These are phyloP conservation scores for Cryptus viduatorius DNA, from an alignment of 2,888 invertebrate genomes.

Conservation along the genomic window DNA sequence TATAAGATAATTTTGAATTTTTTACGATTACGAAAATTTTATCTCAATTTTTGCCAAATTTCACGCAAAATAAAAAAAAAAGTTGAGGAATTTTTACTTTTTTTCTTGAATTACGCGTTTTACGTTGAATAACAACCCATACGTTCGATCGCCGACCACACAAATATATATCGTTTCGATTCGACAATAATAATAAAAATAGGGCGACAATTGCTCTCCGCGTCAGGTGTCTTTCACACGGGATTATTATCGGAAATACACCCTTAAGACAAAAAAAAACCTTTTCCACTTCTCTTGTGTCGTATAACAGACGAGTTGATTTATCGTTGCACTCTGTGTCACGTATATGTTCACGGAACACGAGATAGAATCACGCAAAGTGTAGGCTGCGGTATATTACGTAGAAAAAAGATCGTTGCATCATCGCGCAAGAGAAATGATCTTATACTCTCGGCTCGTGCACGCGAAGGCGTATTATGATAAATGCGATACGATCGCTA, in stretches of 20 bases:
- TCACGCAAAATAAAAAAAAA: too few species aligned
- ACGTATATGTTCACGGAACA: conserved; percentile 4
- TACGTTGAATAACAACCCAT: too few species aligned
- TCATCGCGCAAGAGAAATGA: conserved; percentile 27
- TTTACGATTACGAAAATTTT: too few species aligned
- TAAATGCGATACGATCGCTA: conserved; percentile 42
- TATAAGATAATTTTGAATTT: too few species aligned
- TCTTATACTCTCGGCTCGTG: conserved; percentile 24
- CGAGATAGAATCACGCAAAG: conserved; percentile 1
- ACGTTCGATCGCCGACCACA: too few species aligned
- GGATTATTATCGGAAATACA: not conserved
- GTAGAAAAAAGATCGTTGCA: conserved; percentile 13
- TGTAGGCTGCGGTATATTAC: conserved; percentile 3
- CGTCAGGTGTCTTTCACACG: too few species aligned
- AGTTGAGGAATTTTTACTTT: too few species aligned
- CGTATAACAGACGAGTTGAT: not conserved
- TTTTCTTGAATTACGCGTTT: too few species aligned
- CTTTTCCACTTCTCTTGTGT: not conserved
- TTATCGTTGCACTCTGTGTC: conserved; percentile 13
- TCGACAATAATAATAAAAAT: too few species aligned
- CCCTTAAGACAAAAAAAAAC: not conserved
- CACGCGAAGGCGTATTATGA: conserved; percentile 31
- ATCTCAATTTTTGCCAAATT: too few species aligned
- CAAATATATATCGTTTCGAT: too few species aligned
- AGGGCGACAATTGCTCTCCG: too few species aligned